Evolutionary conservation across 2,888 invertebrate species (phyloP), one percentile per base, ranked within the genome.

Genomic region (Sminthurides aquaticus): DNA sequence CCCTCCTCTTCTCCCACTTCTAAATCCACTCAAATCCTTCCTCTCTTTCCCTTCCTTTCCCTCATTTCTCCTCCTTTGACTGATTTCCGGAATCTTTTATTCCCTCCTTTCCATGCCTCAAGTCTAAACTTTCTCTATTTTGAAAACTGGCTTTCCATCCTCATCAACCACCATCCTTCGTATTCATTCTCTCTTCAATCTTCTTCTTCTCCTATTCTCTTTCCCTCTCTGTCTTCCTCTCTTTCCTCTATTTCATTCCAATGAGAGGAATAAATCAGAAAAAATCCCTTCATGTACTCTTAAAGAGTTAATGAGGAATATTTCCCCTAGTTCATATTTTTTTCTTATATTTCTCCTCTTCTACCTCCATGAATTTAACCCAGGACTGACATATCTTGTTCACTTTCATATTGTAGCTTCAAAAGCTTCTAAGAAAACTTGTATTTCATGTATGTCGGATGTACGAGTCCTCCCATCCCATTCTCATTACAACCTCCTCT

Each of bases 11-110:
- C 15, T 34, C 43, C 43, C 58, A 60, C 62, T 60, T 62, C 60
- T 61, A 67, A 69, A 67, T 68, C 67, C 69, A 67, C 65, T 64
- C 63, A 60, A 69, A 69, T 64, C 60, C 64, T 64, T 26, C 43
- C 15, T 34, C 43, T 34, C 15, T 34, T 34, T 15, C 8, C 43
- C n/a, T n/a, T n/a, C n/a, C n/a, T n/a, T n/a, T n/a, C n/a, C n/a
- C n/a, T n/a, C n/a, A n/a, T n/a, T n/a, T n/a, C n/a, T n/a, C n/a
- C n/a, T n/a, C n/a, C n/a, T n/a, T n/a, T n/a, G n/a, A n/a, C n/a
- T n/a, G n/a, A n/a, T n/a, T n/a, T n/a, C n/a, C n/a, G n/a, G n/a
- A n/a, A n/a, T n/a, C n/a, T n/a, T n/a, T n/a, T n/a, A n/a, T n/a
- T n/a, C n/a, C n/a, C n/a, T n/a, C n/a, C n/a, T n/a, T n/a, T n/a